These are phyloP conservation scores for Phortica okadai DNA, from an alignment of 2,888 invertebrate species.

Conservation along the genomic window DNA sequence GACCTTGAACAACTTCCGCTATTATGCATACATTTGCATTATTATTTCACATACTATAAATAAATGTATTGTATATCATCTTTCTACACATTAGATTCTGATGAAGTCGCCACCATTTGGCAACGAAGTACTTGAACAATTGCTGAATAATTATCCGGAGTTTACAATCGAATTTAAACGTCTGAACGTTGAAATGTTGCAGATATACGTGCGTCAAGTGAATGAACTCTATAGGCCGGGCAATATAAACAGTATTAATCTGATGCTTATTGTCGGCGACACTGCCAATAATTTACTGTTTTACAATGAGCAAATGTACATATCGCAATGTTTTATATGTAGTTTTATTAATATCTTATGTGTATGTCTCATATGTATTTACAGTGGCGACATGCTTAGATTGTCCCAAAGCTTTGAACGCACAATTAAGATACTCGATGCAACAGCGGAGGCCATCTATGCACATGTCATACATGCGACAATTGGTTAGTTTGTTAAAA, in stretches of 20 bases:
- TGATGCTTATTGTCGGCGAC: constrained; percentile 81
- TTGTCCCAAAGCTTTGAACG: constrained; percentile 77
- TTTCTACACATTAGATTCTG: constrained; percentile 79
- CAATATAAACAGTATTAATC: constrained; percentile 72
- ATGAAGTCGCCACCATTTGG: constrained; percentile 86
- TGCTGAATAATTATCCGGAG: constrained; percentile 79
- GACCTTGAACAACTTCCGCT: constrained; percentile 33
- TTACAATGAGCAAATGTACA: constrained; percentile 79
- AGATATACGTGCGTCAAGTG: constrained; percentile 74
- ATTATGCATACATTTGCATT: not conserved
- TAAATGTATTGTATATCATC: not conserved
- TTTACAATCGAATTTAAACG: constrained; percentile 78
- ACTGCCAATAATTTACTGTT: constrained; percentile 80
- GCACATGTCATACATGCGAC: constrained; percentile 80
- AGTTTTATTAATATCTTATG: not conserved
- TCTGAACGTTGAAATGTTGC: constrained; percentile 70
- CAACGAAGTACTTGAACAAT: constrained; percentile 81
- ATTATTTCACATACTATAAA: too few relatives aligned
- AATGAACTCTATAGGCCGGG: constrained; percentile 76
- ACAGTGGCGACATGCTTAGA: constrained; percentile 73
- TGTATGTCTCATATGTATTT: not conserved
- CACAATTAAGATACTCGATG: constrained; percentile 76
- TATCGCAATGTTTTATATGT: constrained; percentile 21
- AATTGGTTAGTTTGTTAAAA: constrained; percentile 62
- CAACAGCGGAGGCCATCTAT: constrained; percentile 76